These are phyloP conservation scores for Pseudotriccus pelzelni DNA, from an alignment of 2,797 vertebrate species.

Conservation along the genomic window DNA sequence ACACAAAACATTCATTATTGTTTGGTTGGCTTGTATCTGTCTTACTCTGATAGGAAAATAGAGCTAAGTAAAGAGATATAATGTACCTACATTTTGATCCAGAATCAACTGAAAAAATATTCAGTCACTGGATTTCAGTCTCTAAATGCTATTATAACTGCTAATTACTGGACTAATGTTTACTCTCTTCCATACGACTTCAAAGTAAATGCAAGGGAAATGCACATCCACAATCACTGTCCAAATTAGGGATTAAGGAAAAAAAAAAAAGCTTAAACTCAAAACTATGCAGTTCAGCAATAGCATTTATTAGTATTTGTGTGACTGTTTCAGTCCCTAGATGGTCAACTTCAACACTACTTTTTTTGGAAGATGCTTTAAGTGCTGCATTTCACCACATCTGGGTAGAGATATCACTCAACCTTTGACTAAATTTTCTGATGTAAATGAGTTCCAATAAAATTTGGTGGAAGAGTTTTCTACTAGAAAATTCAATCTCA, in stretches of 20 bases:
- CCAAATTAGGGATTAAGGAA: not conserved
- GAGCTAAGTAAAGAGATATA: not conserved
- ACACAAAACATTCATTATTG: not conserved
- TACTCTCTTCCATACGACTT: not conserved
- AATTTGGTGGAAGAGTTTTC: not conserved
- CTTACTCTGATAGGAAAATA: not conserved
- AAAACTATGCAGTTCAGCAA: not conserved
- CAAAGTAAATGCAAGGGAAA: not conserved
- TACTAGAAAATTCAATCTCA: not conserved
- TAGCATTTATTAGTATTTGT: not conserved
- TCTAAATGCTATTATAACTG: not conserved
- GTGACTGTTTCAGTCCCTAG: not conserved
- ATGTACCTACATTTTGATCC: not conserved
- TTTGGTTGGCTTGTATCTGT: not conserved
- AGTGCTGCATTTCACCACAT: not conserved
- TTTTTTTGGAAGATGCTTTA: not conserved
- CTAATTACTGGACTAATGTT: not conserved
- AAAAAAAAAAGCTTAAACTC: not conserved
- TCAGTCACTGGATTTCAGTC: not conserved
- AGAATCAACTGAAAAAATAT: not conserved
- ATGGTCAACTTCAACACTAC: not conserved
- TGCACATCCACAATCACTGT: not conserved
- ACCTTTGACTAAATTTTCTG: not conserved
- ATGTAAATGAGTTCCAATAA: not conserved
- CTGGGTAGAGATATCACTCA: accelerated